Evolutionary conservation across 30 jellyfish, hydroid and myxozoan species (phyloP).

Genomic region (Phacellophora camtschatica): DNA sequence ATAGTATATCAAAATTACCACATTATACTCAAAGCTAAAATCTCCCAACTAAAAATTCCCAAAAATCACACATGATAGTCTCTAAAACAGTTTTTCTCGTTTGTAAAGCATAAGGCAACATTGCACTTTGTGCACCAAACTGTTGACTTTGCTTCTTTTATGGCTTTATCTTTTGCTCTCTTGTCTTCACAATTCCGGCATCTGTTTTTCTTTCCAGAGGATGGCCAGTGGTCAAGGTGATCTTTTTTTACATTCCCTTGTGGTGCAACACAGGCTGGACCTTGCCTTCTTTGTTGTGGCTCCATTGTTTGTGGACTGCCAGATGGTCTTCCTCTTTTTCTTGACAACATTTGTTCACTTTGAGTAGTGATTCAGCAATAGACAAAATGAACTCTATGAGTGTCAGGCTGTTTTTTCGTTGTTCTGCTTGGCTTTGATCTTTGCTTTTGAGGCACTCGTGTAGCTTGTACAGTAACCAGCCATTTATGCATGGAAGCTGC

Average conservation of each 20-base stretch:
- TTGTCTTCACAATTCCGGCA: constrained; percentile 37
- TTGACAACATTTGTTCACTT: constrained; percentile 5
- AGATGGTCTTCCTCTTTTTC: constrained; percentile 7
- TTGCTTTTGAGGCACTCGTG: background rate
- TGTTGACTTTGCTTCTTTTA: constrained; percentile 31
- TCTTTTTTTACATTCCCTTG: constrained; percentile 31
- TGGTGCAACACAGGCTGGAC: constrained; percentile 45
- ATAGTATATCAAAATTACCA: background rate
- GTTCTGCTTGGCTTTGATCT: background rate
- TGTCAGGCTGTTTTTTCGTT: background rate
- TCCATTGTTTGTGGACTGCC: background rate
- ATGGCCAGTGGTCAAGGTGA: constrained; percentile 49
- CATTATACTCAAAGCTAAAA: background rate
- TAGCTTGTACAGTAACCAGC: background rate
- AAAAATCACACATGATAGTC: background rate
- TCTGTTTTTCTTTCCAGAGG: constrained; percentile 36
- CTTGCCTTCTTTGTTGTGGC: constrained; percentile 21
- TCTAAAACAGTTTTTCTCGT: constrained; percentile 31
- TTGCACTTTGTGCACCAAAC: constrained; percentile 43
- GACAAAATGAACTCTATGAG: constrained; percentile 2
- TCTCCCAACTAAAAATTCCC: background rate
- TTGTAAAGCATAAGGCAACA: constrained; percentile 19
- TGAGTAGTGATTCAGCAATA: background rate
- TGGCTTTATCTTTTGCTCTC: constrained; percentile 8
- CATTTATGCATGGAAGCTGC: background rate